A percentile compares a stretch with the other conserved stretches of the same genome.
phyloP scores from a whole-genome alignment of 2,888 invertebrate genomes.

The Microplitis deprimator region DNA sequence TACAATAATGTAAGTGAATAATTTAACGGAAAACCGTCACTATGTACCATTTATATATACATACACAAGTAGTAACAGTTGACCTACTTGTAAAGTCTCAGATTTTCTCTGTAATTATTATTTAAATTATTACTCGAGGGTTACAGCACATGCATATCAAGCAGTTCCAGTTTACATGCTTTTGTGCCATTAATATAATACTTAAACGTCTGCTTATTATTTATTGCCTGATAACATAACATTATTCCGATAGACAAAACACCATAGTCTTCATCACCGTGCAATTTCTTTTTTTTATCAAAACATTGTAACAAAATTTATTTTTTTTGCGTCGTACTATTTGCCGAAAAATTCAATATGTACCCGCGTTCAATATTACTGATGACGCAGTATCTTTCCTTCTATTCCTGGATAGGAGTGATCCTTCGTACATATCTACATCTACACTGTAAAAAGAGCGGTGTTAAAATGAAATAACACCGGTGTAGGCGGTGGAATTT shows the following conservation, averaged over 20 bases:
- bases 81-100: not conserved
- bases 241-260: not conserved
- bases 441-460: too few species aligned
- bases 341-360: not conserved
- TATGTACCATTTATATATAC: not conserved
- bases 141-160: not conserved
- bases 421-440: not conserved
- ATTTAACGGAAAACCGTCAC: not conserved
- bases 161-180: slow-evolving; percentile 1
- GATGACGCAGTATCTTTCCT: not conserved
- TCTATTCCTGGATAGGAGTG: not conserved
- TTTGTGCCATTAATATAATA: not conserved
- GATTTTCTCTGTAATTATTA: not conserved
- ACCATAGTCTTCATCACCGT: not conserved
- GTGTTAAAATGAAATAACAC: too few species aligned
- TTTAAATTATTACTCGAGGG: not conserved
- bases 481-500: too few species aligned
- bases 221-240: not conserved
- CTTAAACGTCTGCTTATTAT: not conserved
- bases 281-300: not conserved
- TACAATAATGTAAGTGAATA: not conserved
- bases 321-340: not conserved
- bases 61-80: not conserved
- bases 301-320: not conserved
- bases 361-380: not conserved